Evolutionary conservation across 64 coral and sea anemone species (phyloP).

Genomic region (Montipora capricornis): DNA sequence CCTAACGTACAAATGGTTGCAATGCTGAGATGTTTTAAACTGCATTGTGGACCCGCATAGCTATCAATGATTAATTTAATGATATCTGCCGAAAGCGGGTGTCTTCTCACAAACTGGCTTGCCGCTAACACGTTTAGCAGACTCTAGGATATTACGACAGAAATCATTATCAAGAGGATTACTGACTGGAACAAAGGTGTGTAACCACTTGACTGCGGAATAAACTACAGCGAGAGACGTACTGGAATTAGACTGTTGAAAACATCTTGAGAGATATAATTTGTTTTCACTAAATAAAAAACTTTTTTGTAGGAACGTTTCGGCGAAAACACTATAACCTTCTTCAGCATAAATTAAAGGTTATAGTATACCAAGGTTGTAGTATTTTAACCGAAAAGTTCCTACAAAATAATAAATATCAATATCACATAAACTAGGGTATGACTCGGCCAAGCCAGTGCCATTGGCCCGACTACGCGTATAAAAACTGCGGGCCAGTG

Average conservation of each 20-base stretch:
- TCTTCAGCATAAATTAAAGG: neutral
- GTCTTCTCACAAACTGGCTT: neutral
- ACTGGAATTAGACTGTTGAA: neutral
- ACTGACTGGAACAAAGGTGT: constrained; percentile 22
- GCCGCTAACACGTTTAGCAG: constrained; percentile 15
- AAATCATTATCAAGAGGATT: constrained; percentile 63
- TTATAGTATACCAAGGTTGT: neutral
- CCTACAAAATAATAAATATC: neutral
- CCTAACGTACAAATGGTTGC: constrained; percentile 36
- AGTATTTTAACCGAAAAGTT: neutral
- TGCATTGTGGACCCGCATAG: neutral
- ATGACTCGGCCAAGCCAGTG: neutral
- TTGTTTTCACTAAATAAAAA: neutral
- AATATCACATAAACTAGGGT: neutral
- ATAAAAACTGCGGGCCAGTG: neutral
- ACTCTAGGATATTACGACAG: constrained; percentile 53
- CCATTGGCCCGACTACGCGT: neutral
- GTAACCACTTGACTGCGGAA: constrained; percentile 30
- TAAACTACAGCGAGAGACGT: neutral
- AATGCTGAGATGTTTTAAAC: constrained; percentile 16
- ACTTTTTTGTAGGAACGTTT: neutral
- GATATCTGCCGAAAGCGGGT: constrained; percentile 9
- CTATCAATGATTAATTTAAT: constrained; percentile 26
- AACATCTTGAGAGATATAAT: neutral
- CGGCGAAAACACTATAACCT: neutral